phyloP scores from a whole-genome alignment of 2,888 invertebrate genomes.

The Trichogramma evanescens region DNA sequence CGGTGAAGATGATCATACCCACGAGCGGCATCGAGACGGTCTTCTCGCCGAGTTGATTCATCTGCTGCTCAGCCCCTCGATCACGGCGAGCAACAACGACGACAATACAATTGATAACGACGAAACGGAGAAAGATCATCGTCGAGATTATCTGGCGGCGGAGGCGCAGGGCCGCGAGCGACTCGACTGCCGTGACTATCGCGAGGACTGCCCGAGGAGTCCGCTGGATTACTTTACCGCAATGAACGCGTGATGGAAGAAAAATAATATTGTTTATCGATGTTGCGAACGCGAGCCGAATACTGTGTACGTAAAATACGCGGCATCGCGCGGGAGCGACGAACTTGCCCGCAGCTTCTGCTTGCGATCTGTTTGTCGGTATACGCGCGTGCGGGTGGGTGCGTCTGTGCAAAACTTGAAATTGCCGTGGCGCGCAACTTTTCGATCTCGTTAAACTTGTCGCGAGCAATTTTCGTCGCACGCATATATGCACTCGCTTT shows the following conservation, averaged over 20 bases:
- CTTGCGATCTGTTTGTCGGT: too few species aligned
- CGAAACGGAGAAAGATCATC: conserved; percentile 47
- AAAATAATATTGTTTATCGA: too few species aligned
- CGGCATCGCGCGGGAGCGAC: too few species aligned
- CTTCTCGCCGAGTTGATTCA: conserved; percentile 69
- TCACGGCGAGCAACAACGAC: conserved; percentile 14
- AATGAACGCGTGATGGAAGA: too few species aligned
- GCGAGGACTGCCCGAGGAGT: not conserved
- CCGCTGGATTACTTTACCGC: conserved; percentile 10
- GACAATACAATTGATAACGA: too few species aligned
- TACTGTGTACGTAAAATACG: too few species aligned
- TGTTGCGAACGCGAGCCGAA: too few species aligned
- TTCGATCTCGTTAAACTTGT: conserved; percentile 20
- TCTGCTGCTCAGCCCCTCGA: conserved; percentile 58
- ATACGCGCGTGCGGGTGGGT: too few species aligned
- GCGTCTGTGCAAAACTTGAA: too few species aligned
- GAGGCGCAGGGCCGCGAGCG: conserved; percentile 30
- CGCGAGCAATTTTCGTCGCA: conserved; percentile 10
- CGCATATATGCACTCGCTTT: too few species aligned
- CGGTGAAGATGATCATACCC: conserved; percentile 31
- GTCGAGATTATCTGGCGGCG: conserved; percentile 38
- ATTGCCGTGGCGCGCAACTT: conserved; percentile 3
- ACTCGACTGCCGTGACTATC: not conserved
- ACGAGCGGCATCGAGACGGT: conserved; percentile 49
- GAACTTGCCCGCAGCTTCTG: too few species aligned